phyloP scores from a whole-genome alignment of 2,113 vertebrate species.

The western clawed frog (Xenopus tropicalis) region UCB_Xtro_10.0 CM004452.2:42929501-42930000 shows the following conservation, averaged over 20 bases:
- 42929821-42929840: conserved; percentile 72
- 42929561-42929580: conserved; percentile 80
- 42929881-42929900: conserved; percentile 85
- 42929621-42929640: conserved; percentile 85
- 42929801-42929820: conserved; percentile 82
- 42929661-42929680: conserved; percentile 89
- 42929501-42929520: conserved; percentile 80
- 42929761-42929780: conserved; percentile 81
- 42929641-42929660: conserved; percentile 78
- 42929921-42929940: conserved; percentile 76
- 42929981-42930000: not conserved
- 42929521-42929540: conserved; percentile 90
- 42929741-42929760: conserved; percentile 84
- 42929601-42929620: conserved; percentile 85
- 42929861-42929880: conserved; percentile 83
- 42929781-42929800: conserved; percentile 84
- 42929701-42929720: conserved; percentile 78
- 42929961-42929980: conserved; percentile 3
- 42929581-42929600: conserved; percentile 90
- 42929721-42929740: conserved; percentile 74
- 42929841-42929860: conserved; percentile 91
- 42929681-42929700: conserved; percentile 89
- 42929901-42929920: conserved; percentile 91
- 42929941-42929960: conserved; percentile 81
- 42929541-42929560: conserved; percentile 89